Percentiles rank a stretch among this genome's conserved stretches.
phyloP scores from a whole-genome alignment of 2,113 vertebrate genomes.

The Ageneiosus marmoratus region DNA sequence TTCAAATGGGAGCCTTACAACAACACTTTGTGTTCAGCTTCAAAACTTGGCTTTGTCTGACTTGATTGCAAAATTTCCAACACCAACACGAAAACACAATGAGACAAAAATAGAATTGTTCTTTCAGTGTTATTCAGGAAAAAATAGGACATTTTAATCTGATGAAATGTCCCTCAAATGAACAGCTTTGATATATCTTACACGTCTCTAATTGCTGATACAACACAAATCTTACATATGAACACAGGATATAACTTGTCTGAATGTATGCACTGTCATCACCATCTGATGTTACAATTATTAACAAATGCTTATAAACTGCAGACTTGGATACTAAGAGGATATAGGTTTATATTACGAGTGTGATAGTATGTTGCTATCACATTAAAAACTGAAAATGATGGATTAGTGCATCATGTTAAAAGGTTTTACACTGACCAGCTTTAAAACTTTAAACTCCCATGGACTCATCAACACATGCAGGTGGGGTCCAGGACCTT shows the following conservation, averaged over 20 bases:
- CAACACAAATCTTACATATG: background rate
- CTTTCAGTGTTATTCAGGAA: conserved; percentile 3
- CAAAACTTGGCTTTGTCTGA: conserved; percentile 1
- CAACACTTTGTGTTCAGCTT: background rate
- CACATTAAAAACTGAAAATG: background rate
- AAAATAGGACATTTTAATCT: background rate
- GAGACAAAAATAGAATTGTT: conserved; percentile 26
- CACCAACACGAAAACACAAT: conserved; percentile 28
- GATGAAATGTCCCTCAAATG: background rate
- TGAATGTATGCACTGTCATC: background rate
- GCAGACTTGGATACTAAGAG: background rate
- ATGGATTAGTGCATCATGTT: background rate
- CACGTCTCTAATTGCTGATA: background rate
- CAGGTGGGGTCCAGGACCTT: background rate
- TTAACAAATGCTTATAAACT: background rate
- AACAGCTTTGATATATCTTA: background rate
- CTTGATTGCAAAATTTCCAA: conserved; percentile 21
- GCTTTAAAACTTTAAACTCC: background rate
- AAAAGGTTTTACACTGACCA: too few species aligned
- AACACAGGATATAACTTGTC: background rate
- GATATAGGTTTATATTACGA: background rate
- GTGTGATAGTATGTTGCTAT: background rate
- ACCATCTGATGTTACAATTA: background rate
- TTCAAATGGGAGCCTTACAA: background rate
- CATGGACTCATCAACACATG: background rate